Percentiles rank a stretch among this genome's conserved stretches.
Evolutionary conservation across 2,888 invertebrate species (phyloP).

Genomic region (Tetranychus truncatus): DNA sequence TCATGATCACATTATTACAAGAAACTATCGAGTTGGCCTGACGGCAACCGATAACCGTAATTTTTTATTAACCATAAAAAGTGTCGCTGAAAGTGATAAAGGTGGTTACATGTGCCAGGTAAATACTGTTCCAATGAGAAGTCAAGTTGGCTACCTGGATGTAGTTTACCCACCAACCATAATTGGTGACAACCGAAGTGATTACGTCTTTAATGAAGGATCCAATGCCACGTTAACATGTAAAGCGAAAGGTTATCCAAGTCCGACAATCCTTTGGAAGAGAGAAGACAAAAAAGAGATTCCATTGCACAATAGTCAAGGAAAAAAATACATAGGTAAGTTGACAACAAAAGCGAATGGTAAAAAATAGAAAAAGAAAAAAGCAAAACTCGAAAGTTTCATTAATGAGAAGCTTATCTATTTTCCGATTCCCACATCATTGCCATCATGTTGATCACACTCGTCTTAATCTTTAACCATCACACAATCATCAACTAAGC

Average conservation of each 20-base stretch:
- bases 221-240: constrained; percentile 70
- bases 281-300: constrained; percentile 74
- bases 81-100: constrained; percentile 72
- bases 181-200: constrained; percentile 70
- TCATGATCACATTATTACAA: constrained; percentile 52
- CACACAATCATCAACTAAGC: not conserved
- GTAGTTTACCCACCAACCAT: constrained; percentile 74
- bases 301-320: constrained; percentile 37
- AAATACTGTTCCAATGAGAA: constrained; percentile 82
- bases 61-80: constrained; percentile 53
- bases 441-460: not conserved
- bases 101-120: constrained; percentile 40
- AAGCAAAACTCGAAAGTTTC: not conserved
- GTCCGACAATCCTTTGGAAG: constrained; percentile 79
- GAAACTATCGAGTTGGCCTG: constrained; percentile 64
- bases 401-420: not conserved
- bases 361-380: not conserved
- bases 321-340: constrained; percentile 24
- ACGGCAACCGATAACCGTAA: constrained; percentile 24
- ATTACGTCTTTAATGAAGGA: constrained; percentile 74
- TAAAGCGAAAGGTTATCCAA: constrained; percentile 53
- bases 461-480: not conserved
- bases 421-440: not conserved
- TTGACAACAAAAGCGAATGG: not conserved
- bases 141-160: constrained; percentile 68